Conservation (phyloP, 2,888 invertebrate genomes). For the Kryphioiulus occultus region DNA sequence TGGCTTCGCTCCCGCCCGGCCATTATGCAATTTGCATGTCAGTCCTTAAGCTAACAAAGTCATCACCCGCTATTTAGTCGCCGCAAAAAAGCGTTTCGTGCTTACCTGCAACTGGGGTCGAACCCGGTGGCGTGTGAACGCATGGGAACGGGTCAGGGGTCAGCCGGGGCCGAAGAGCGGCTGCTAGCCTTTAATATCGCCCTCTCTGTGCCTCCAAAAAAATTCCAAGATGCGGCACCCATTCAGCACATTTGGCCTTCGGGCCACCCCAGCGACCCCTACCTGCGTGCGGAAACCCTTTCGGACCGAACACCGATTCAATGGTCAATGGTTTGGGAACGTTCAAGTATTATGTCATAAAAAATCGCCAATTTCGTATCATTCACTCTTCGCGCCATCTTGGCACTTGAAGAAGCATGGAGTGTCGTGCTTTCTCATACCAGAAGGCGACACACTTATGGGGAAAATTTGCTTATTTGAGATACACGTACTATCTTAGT, state of each 20-base stretch:
- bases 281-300: not conserved
- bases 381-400: too few species aligned
- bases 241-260: not conserved
- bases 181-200: not conserved
- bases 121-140: not conserved
- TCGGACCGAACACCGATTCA: not conserved
- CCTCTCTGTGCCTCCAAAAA: not conserved
- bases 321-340: too few species aligned
- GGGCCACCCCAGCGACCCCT: not conserved
- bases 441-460: too few species aligned
- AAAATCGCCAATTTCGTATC: too few species aligned
- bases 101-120: not conserved
- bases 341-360: too few species aligned
- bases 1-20: not conserved
- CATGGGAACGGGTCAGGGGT: not conserved
- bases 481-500: too few species aligned
- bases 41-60: not conserved
- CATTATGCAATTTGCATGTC: not conserved
- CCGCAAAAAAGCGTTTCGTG: not conserved
- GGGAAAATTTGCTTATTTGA: too few species aligned
- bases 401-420: too few species aligned
- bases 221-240: not conserved
- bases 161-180: not conserved
- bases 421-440: too few species aligned
- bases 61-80: not conserved